phyloP scores from a whole-genome alignment of 2,888 invertebrate genomes.

The Netelia inedita region DNA sequence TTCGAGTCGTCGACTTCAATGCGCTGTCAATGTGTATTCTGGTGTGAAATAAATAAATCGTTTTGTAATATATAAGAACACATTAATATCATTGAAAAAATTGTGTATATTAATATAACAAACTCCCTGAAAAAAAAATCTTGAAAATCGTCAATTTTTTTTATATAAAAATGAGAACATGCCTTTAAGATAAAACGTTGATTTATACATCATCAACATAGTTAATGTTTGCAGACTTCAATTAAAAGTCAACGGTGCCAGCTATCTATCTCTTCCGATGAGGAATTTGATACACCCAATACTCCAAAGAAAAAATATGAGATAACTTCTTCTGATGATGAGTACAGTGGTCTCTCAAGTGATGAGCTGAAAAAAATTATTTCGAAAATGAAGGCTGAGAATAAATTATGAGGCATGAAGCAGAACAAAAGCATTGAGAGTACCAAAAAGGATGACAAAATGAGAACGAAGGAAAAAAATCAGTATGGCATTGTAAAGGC shows the following conservation, averaged over 20 bases:
- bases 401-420: neutral
- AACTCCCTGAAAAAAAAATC: no score
- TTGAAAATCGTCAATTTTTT: neutral
- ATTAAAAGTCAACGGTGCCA: neutral
- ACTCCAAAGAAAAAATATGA: neutral
- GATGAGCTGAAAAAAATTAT: neutral
- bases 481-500: neutral
- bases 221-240: conserved; percentile 3
- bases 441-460: neutral
- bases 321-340: neutral
- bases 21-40: no score
- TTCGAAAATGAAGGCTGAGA: neutral
- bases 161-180: neutral
- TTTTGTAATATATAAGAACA: no score
- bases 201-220: neutral
- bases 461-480: neutral
- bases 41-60: no score
- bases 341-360: neutral
- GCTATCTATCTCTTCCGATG: neutral
- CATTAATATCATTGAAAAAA: no score
- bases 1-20: no score
- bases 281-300: conserved; percentile 6
- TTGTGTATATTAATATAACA: no score
- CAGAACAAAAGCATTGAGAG: neutral
- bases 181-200: neutral